Percentiles rank a stretch among this genome's conserved stretches.
phyloP scores from a whole-genome alignment of 2,113 vertebrate species.

The Bubalus kerabau region DNA sequence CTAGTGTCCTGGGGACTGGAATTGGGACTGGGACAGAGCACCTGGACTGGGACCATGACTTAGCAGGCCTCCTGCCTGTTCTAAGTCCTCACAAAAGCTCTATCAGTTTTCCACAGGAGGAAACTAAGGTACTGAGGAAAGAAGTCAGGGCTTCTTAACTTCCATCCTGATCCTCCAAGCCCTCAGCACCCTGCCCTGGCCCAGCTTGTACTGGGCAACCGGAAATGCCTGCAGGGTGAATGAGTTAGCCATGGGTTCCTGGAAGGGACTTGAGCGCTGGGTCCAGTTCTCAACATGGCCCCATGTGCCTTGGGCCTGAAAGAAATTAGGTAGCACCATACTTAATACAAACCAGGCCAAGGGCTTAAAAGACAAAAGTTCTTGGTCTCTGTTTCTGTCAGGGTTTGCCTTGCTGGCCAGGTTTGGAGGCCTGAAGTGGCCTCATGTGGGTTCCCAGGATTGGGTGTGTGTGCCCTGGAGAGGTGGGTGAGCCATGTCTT shows the following conservation, averaged over 20 bases:
- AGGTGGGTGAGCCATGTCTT: not conserved
- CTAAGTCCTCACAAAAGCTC: not conserved
- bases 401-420: not conserved
- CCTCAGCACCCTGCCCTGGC: not conserved
- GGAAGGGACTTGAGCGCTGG: not conserved
- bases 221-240: not conserved
- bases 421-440: not conserved
- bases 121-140: not conserved
- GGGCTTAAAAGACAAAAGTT: constrained; percentile 10
- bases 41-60: accelerated
- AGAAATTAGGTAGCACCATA: constrained; percentile 35
- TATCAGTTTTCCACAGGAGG: not conserved
- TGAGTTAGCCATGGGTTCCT: not conserved
- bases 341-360: not conserved
- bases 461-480: constrained; percentile 23
- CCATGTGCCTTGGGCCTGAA: not conserved
- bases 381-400: not conserved
- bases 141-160: not conserved
- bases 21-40: not conserved
- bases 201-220: not conserved
- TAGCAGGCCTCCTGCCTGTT: no score
- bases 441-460: not conserved
- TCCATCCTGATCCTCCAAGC: not conserved
- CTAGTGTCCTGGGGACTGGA: not conserved
- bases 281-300: not conserved